Evolutionary conservation across 2,797 vertebrate genomes (phyloP), one percentile per base, ranked within the genome.

Genomic region (Schizopygopsis pylzovi): DNA sequence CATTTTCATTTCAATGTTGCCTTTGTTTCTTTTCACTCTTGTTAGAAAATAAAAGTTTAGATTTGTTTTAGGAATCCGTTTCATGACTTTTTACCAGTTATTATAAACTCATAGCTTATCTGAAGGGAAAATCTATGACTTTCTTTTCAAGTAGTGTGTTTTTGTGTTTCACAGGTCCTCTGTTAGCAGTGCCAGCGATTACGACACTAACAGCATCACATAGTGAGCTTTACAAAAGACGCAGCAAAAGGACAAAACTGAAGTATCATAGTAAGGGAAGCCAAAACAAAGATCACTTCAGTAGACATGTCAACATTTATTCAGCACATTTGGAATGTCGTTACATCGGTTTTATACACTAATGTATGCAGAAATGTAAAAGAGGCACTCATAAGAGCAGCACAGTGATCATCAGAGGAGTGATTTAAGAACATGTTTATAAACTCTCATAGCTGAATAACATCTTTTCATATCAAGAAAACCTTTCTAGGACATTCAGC

Each of bases 21-120:
- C 94, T 95, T 93, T 94, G 91, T 95, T 95, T 96, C 94, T 95
- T 95, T 95, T 94, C 94, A 95, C 94, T 95, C 93, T 95, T 96
- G 95, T 95, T 95, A 95, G 95, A 94, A 94, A 96, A 96, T 95
- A 95, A 96, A 96, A 91, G 93, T 95, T 95, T 96, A 96, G 94
- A 94, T 92, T 95, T 96, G 95, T 96, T 95, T 92, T 95, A 96
- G 94, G 93, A 95, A 71, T 87, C 20, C 6, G 22, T 2, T 92
- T 56, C 2, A 25, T 78, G 54, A 59, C 22, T 77, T 18, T 73
- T 12, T 25, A 61, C 59, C 59, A 12, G n/a, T 61, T 61, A 25
- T 25, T 61, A 61, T 61, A 11, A 61, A 61, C 22, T 10, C 4
- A 20, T 56, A 56, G 54, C 54, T 56, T 56, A 56, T 56, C 52